These are phyloP conservation scores for Hyles lineata DNA, from an alignment of 2,888 invertebrate species.

Conservation along the genomic window DNA sequence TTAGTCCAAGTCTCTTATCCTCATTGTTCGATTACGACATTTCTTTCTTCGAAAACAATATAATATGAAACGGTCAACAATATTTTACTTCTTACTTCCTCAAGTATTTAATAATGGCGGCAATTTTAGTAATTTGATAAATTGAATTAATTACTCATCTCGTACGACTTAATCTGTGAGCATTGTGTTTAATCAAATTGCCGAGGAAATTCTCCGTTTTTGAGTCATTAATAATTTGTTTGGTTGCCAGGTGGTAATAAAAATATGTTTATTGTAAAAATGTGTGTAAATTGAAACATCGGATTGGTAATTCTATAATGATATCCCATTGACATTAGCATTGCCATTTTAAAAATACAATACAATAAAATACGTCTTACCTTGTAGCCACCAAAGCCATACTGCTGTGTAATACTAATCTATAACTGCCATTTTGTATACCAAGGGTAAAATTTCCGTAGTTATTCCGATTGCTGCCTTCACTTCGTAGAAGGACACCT, in stretches of 20 bases:
- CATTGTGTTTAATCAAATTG: neutral
- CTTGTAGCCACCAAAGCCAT: neutral
- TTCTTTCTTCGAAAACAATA: conserved; percentile 10
- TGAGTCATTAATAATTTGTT: too few species aligned
- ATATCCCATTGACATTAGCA: too few species aligned
- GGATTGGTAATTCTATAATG: too few species aligned
- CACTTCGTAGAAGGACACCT: neutral
- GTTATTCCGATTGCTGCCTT: neutral
- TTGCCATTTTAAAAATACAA: neutral
- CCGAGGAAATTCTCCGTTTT: neutral
- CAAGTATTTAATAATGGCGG: conserved; percentile 11
- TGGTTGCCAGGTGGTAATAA: too few species aligned
- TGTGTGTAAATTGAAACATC: too few species aligned
- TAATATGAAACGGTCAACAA: conserved; percentile 4
- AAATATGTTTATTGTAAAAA: too few species aligned
- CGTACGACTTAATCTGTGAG: too few species aligned
- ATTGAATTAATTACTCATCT: neutral
- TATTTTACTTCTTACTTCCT: conserved; percentile 16
- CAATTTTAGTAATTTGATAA: neutral
- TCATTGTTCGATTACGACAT: neutral
- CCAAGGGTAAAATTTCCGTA: neutral
- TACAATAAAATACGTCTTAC: neutral
- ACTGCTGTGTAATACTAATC: neutral
- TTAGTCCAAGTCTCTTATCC: conserved; percentile 3
- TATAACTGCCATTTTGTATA: neutral